These are phyloP conservation scores for Aphaenogaster ashmeadi DNA, from an alignment of 1,140 invertebrate genomes.

Conservation along the genomic window DNA sequence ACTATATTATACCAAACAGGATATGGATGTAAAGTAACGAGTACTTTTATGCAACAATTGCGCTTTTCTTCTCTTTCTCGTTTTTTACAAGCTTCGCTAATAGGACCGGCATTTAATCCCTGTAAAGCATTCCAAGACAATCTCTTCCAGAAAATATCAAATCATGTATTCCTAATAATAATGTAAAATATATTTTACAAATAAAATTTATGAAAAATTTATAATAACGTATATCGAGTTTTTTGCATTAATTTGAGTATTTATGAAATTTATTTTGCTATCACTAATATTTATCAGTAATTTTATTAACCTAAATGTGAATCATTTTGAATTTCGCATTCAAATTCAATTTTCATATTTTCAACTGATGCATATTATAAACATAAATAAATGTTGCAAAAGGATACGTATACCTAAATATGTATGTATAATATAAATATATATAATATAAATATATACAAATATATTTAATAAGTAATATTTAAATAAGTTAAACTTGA, in stretches of 20 bases:
- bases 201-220: neutral
- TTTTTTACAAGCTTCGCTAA: conserved; percentile 27
- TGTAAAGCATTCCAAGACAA: neutral
- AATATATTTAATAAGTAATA: neutral
- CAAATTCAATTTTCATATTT: conserved; percentile 6
- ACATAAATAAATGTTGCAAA: neutral
- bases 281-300: neutral
- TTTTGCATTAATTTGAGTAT: neutral
- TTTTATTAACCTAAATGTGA: neutral
- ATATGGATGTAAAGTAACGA: neutral
- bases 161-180: neutral
- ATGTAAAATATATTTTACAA: neutral
- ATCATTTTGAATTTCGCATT: conserved; percentile 8
- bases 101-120: neutral
- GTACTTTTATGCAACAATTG: conserved; percentile 6
- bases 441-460: neutral
- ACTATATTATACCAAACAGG: conserved; percentile 3
- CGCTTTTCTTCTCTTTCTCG: neutral
- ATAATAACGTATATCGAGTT: neutral
- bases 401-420: neutral
- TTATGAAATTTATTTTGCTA: neutral
- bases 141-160: conserved; percentile 16
- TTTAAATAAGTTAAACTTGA: neutral
- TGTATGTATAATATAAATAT: neutral
- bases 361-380: neutral